These are phyloP conservation scores for Tyto alba DNA, from an alignment of 2,113 vertebrate species.

Conservation along the genomic window DNA sequence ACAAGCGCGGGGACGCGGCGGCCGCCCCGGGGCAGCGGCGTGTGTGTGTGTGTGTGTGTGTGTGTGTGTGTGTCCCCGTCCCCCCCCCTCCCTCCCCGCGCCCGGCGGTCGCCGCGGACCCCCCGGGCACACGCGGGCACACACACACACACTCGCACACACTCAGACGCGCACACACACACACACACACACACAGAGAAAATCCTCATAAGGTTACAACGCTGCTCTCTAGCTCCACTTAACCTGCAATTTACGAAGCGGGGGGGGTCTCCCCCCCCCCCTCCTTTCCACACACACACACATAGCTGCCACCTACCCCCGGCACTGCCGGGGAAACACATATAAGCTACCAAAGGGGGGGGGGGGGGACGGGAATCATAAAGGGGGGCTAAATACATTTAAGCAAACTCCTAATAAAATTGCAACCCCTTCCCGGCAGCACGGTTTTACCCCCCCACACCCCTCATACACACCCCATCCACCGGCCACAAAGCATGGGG, in stretches of 20 bases:
- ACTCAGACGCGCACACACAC: background rate
- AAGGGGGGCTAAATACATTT: background rate
- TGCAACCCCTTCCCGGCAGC: background rate
- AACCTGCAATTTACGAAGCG: constrained; percentile 68
- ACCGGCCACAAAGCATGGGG: background rate
- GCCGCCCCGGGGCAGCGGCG: background rate
- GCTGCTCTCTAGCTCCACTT: constrained; percentile 72
- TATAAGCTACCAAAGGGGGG: background rate
- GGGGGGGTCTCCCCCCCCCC: background rate
- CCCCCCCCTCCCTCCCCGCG: background rate
- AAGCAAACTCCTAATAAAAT: constrained; percentile 52
- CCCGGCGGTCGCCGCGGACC: background rate
- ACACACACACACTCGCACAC: background rate
- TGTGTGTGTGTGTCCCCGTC: too few relatives aligned
- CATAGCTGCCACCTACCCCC: background rate
- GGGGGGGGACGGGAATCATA: background rate
- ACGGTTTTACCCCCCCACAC: background rate
- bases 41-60: too few relatives aligned
- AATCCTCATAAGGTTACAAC: constrained; percentile 33
- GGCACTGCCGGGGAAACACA: background rate
- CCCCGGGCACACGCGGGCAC: background rate
- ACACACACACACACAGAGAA: background rate
- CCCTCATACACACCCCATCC: background rate
- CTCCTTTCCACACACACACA: background rate
- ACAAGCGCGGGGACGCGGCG: background rate